A percentile compares a stretch with the other conserved stretches of the same genome.
Conservation (phyloP, 2,888 invertebrate species). For the Pandemis cinnamomeana region DNA sequence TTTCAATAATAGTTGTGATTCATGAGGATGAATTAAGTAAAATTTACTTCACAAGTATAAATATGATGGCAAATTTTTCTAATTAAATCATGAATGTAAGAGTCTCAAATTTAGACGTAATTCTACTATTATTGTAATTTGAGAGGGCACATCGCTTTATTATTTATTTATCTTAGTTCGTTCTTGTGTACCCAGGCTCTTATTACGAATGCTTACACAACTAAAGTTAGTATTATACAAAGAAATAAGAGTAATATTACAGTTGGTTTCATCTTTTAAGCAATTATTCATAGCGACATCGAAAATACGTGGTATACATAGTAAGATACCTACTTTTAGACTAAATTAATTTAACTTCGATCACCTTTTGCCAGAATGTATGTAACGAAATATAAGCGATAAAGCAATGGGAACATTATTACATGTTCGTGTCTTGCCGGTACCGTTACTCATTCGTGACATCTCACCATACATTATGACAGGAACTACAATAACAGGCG, state of each 20-base stretch:
- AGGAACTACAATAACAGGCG: constrained; percentile 45
- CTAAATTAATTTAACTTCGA: neutral
- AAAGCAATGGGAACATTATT: neutral
- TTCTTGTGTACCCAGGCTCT: neutral
- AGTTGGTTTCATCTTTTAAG: neutral
- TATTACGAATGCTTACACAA: neutral
- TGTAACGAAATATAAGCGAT: neutral
- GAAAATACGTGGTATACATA: neutral
- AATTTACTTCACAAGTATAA: too few relatives aligned
- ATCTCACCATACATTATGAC: constrained; percentile 10
- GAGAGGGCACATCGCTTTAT: neutral
- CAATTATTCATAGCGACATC: neutral
- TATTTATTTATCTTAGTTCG: neutral
- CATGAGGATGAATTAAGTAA: too few relatives aligned
- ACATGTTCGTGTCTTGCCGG: neutral
- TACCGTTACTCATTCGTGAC: neutral
- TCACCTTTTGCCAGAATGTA: neutral
- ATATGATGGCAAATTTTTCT: too few relatives aligned
- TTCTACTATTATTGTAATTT: neutral
- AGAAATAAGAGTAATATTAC: neutral
- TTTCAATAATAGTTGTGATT: too few relatives aligned
- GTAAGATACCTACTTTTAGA: neutral
- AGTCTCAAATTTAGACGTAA: too few relatives aligned
- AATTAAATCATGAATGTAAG: too few relatives aligned
- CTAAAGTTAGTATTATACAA: neutral